Conservation (phyloP, 2,888 invertebrate genomes). For the Catonia carolina region DNA sequence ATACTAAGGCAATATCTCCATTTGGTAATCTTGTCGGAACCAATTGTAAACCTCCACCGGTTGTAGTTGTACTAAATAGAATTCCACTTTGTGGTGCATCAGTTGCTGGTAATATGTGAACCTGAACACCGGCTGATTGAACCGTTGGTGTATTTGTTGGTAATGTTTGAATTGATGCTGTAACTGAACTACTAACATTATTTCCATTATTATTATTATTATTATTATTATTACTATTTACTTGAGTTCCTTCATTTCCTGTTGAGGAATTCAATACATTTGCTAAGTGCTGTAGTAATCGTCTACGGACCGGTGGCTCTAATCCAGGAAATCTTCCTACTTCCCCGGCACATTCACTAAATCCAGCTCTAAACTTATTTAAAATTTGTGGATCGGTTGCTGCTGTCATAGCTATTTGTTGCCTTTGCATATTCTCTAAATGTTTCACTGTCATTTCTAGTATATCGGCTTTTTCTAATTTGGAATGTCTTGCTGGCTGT, state of each 20-base stretch:
- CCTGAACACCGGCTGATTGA: slow-evolving; percentile 28
- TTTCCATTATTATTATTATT: slow-evolving; percentile 50
- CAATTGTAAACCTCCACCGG: slow-evolving; percentile 47
- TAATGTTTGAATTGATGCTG: slow-evolving; percentile 10
- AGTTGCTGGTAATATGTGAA: slow-evolving; percentile 42
- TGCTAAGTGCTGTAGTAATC: slow-evolving; percentile 69
- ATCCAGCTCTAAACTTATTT: slow-evolving; percentile 79
- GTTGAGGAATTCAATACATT: slow-evolving; percentile 46
- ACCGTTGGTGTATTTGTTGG: slow-evolving; percentile 22
- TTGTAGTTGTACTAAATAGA: slow-evolving; percentile 5
- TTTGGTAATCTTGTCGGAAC: slow-evolving; percentile 58
- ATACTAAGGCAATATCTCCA: slow-evolving; percentile 58
- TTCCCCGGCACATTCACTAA: slow-evolving; percentile 82
- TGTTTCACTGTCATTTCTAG: slow-evolving; percentile 92
- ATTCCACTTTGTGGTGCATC: slow-evolving; percentile 34
- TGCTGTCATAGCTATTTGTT: slow-evolving; percentile 75
- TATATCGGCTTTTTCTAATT: slow-evolving; percentile 93
- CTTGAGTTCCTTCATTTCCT: background rate
- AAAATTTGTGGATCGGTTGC: slow-evolving; percentile 77
- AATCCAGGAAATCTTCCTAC: slow-evolving; percentile 55
- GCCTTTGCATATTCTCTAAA: slow-evolving; percentile 79
- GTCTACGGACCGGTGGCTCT: slow-evolving; percentile 63
- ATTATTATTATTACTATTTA: background rate
- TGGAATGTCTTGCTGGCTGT: slow-evolving; percentile 87
- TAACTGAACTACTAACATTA: slow-evolving; percentile 47